These are phyloP conservation scores for Noctua fimbriata DNA, from an alignment of 2,888 invertebrate species.

Conservation along the genomic window DNA sequence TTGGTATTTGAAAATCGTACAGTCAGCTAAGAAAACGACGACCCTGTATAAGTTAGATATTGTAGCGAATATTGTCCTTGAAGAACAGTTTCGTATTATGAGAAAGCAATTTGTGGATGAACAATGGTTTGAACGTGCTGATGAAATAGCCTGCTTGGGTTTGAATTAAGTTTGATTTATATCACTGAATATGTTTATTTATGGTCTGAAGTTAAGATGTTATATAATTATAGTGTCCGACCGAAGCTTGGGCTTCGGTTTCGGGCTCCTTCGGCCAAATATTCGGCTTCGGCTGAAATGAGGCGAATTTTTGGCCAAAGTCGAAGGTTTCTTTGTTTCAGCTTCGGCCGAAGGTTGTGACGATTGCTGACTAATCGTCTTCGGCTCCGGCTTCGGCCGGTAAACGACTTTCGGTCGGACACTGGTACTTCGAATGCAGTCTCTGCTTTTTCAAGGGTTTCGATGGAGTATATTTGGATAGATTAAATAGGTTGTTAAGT, in stretches of 20 bases:
- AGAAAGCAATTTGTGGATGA: constrained; percentile 37
- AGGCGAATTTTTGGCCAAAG: background rate
- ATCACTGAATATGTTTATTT: constrained; percentile 12
- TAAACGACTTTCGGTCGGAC: background rate
- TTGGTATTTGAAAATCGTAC: too few relatives aligned
- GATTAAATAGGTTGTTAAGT: background rate
- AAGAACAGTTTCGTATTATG: constrained; percentile 13
- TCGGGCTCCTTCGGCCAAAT: background rate
- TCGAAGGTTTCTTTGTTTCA: background rate
- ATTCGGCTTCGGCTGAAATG: background rate
- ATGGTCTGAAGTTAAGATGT: constrained; percentile 11
- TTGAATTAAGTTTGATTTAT: constrained; percentile 26
- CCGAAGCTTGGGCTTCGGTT: background rate
- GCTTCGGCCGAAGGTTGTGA: background rate
- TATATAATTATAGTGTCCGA: background rate
- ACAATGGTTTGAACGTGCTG: constrained; percentile 32
- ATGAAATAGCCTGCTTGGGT: constrained; percentile 9
- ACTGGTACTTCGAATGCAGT: background rate
- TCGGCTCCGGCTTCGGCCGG: background rate
- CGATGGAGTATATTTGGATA: background rate
- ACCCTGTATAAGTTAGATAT: constrained; percentile 12
- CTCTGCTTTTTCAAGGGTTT: background rate
- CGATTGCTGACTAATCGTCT: too few relatives aligned
- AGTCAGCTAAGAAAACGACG: background rate
- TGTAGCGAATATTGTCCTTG: constrained; percentile 30